phyloP scores from a whole-genome alignment of 2,888 invertebrate genomes.

The Conistra vaccinii region DNA sequence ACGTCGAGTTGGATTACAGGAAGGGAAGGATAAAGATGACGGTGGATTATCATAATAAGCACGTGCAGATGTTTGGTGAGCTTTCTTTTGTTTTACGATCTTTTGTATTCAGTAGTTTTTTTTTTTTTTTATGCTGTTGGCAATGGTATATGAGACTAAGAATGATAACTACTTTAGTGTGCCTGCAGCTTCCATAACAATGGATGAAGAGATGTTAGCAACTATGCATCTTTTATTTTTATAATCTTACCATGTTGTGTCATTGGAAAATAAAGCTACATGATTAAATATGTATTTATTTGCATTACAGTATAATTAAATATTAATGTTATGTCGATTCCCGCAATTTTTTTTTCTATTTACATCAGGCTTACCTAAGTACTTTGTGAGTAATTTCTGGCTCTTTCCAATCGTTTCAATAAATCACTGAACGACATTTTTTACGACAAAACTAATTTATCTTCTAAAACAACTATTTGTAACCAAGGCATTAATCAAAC shows the following conservation, averaged over 20 bases:
- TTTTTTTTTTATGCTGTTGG: too few relatives aligned
- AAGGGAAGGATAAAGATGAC: constrained; percentile 94
- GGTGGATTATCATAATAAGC: constrained; percentile 94
- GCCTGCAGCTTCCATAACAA: not conserved
- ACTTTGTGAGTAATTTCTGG: not conserved
- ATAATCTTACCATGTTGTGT: not conserved
- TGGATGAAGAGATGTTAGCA: not conserved
- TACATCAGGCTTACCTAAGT: not conserved
- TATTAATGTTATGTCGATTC: not conserved
- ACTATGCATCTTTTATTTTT: not conserved
- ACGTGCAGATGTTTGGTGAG: constrained; percentile 92
- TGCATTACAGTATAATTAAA: not conserved
- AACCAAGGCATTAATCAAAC: constrained; percentile 8
- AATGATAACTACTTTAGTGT: not conserved
- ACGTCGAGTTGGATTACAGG: constrained; percentile 94
- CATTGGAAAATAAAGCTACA: not conserved
- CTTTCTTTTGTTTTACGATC: constrained; percentile 5
- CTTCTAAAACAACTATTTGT: not conserved
- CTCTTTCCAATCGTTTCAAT: not conserved
- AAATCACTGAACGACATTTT: not conserved
- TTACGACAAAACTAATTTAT: constrained; percentile 7
- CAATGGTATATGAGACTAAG: constrained; percentile 27
- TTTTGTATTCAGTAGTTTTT: not conserved
- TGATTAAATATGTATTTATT: too few relatives aligned
- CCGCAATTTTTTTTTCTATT: not conserved